Evolutionary conservation across 2,888 invertebrate species (phyloP).

Genomic region (Brenthis ino): DNA sequence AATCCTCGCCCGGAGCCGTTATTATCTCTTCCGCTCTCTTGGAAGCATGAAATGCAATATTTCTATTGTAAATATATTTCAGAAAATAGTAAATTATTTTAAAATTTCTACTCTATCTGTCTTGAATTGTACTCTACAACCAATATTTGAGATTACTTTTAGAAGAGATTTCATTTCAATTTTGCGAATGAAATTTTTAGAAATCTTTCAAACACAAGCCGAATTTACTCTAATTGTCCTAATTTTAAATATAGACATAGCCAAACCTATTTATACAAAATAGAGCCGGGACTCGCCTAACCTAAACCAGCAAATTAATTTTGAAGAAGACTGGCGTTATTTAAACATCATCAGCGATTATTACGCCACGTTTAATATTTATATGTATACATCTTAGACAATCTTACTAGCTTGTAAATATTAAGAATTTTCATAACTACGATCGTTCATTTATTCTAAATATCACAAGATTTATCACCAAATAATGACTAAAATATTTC

Average conservation of each 20-base stretch:
- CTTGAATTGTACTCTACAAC: too few relatives aligned
- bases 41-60: constrained; percentile 11
- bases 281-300: too few relatives aligned
- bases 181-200: too few relatives aligned
- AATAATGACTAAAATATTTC: too few relatives aligned
- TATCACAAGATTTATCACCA: too few relatives aligned
- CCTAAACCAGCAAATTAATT: background rate
- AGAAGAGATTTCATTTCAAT: too few relatives aligned
- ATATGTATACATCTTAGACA: background rate
- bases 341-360: background rate
- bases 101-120: background rate
- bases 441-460: too few relatives aligned
- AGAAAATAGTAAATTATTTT: background rate
- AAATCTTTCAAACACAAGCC: too few relatives aligned
- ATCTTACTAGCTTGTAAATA: background rate
- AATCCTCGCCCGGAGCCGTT: constrained; percentile 2
- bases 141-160: too few relatives aligned
- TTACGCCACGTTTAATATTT: constrained; percentile 10
- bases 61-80: constrained; percentile 14
- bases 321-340: background rate
- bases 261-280: too few relatives aligned
- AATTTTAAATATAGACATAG: background rate
- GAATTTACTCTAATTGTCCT: too few relatives aligned
- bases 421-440: background rate
- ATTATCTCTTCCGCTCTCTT: constrained; percentile 7